Evolutionary conservation across 2,797 vertebrate species (phyloP).

Genomic region (Percopsis omiscomaycus): DNA sequence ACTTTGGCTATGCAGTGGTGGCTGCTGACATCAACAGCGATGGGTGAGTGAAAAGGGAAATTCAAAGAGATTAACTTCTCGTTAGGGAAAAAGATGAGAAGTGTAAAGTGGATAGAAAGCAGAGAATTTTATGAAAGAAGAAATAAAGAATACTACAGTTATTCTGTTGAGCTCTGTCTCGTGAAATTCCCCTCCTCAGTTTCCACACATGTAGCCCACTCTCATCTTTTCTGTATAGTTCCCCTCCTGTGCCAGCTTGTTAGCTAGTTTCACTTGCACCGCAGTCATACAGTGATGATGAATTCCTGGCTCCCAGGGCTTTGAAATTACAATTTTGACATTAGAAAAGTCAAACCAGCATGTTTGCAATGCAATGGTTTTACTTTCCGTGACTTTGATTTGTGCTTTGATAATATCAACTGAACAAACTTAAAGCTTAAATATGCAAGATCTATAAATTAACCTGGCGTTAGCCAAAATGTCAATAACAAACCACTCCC

Average conservation of each 20-base stretch:
- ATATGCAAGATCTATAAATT: too few species aligned
- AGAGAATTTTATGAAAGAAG: background rate
- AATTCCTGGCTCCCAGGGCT: background rate
- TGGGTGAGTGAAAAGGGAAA: slow-evolving; percentile 76
- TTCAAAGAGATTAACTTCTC: background rate
- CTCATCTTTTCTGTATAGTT: background rate
- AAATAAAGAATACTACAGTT: background rate
- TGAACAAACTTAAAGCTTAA: too few species aligned
- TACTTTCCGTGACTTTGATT: too few species aligned
- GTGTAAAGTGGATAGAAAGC: background rate
- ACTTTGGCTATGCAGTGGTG: slow-evolving; percentile 87
- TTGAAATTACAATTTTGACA: background rate
- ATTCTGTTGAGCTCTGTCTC: slow-evolving; percentile 11
- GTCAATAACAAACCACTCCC: too few species aligned
- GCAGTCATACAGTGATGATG: background rate
- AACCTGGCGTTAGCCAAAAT: too few species aligned
- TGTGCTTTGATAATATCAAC: too few species aligned
- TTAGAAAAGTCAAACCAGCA: too few species aligned
- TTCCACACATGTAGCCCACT: background rate
- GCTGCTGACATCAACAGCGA: slow-evolving; percentile 84
- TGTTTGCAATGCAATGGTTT: too few species aligned
- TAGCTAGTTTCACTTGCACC: slow-evolving; percentile 26
- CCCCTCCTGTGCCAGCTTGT: background rate
- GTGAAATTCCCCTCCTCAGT: background rate
- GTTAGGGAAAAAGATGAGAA: slow-evolving; percentile 1